These are phyloP conservation scores for Spisula subtruncata DNA, from an alignment of 2,888 invertebrate genomes.

Conservation along the genomic window DNA sequence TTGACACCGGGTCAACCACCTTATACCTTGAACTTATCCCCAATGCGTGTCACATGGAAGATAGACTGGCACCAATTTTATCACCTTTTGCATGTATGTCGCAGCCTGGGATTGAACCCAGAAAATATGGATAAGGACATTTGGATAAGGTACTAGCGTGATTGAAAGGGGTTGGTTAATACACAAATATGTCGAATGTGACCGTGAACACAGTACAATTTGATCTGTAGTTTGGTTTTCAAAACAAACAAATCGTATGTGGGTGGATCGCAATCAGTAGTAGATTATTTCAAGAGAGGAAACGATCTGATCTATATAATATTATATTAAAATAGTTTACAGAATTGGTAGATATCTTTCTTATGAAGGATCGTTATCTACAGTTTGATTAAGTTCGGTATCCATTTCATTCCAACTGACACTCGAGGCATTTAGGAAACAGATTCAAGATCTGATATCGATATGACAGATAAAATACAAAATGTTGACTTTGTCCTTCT, in stretches of 20 bases:
- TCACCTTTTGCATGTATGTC: no score
- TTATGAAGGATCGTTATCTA: not conserved
- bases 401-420: not conserved
- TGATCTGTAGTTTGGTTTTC: not conserved
- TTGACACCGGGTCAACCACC: no score
- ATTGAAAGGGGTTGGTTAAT: no score
- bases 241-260: not conserved
- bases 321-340: not conserved
- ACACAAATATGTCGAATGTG: no score
- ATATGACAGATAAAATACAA: not conserved
- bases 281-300: not conserved
- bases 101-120: no score
- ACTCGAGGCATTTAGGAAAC: not conserved
- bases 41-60: no score
- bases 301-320: not conserved
- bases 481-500: not conserved
- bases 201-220: no score
- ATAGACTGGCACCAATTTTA: no score
- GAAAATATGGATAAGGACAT: no score
- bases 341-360: not conserved
- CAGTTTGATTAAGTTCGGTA: slow-evolving; percentile 9
- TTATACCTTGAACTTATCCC: no score
- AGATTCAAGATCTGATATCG: not conserved
- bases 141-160: no score
- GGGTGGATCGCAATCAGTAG: not conserved